Evolutionary conservation across 1,140 invertebrate genomes (phyloP), one percentile per base, ranked within the genome.

Genomic region (Leucophenga varia): DNA sequence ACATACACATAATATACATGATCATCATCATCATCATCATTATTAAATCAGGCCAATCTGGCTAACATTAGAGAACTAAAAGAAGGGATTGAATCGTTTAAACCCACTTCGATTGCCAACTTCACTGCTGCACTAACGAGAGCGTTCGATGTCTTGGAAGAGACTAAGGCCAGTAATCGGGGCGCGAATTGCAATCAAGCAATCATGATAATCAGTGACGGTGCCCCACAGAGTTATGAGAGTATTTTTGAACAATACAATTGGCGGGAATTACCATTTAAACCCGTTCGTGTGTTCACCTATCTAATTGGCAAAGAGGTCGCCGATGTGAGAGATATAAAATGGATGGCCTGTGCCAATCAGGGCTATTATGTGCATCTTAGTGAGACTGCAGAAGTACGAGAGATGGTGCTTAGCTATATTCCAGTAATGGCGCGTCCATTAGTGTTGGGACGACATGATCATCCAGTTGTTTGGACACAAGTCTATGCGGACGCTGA

Each of bases 141-240:
- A 60, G 95, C 95, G 1, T 99, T 99, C 78, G 84, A 92, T 64
- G 77, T 96, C 12, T 79, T 97, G 28, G 82, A 84, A 71, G 74
- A 78, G 12, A 83, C 82, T 57, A 80, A 83, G 56, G 76, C 73
- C 53, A 76, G 79, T 47, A 78, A 75, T 36, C 79, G 81, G 18
- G 84, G 84, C n/a, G 83, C 85, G 16, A 78, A 78, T 49, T 87
- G 85, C 72, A 82, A 82, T 71, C 81, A 82, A 78, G 95, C 95
- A 8, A 98, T 99, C 61, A 98, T 99, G 95, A 76, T 99, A 37
- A 88, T 99, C 54, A 97, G 96, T 8, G 97, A 99, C 79, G 97
- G 96, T 18, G 91, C 96, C 16, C 94, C 96, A 12, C 90, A 93
- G 57, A 92, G 90, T 64, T 95, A 89, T 75, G 87, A 94, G 63